Base-by-base conservation (phyloP, 2,888 invertebrate genomes). In the Hirtodrosophila alboralis region DNA sequence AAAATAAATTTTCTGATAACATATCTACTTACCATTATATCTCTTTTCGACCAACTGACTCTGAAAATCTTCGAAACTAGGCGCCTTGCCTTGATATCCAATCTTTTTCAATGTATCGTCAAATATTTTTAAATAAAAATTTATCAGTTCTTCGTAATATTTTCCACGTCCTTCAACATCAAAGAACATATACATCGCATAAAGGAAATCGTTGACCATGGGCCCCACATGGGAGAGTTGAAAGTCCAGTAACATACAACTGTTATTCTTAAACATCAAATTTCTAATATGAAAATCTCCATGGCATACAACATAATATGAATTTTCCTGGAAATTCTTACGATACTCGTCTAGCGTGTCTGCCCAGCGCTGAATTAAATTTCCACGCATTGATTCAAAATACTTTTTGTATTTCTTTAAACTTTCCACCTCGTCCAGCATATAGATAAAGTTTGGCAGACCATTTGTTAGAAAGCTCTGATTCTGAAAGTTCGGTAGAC, bases 251-350 rank as follows among this genome's bases (percentile, higher is more conserved):
- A 84, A 43, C 77, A 84, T 75, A 10, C 79, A 68, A 16, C 65
- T 68, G 37, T 52, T 54, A 12, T 63, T 10, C 26, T 68, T 78
- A 8, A 84, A 86, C 86, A 87, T 83, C 57, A 88, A 61, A 33
- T 87, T 87, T 4, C 75, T 71, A 0, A 38, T 48, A 44, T 88
- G 86, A 38, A 66, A 84, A 41, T 88, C 87, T 0, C 84, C 87
- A 60, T 88, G 88, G 33, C 73, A 73, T 2, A 88, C 71, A 1
- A 83, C 88, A 49, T 83, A 85, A 37, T 44, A 44, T 0, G 48
- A 54, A 26, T 66, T 34, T 2, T 51, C 10, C 0, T 40, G 52
- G 1, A 36, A 67, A n/a, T 69, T 68, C 0, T 49, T 51, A n/a
- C 73, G 41, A 75, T 47, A 65, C 71, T 86, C 8, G 28, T 36